Conservation (phyloP, 2,797 vertebrate genomes). For the Danionella dracula region DNA sequence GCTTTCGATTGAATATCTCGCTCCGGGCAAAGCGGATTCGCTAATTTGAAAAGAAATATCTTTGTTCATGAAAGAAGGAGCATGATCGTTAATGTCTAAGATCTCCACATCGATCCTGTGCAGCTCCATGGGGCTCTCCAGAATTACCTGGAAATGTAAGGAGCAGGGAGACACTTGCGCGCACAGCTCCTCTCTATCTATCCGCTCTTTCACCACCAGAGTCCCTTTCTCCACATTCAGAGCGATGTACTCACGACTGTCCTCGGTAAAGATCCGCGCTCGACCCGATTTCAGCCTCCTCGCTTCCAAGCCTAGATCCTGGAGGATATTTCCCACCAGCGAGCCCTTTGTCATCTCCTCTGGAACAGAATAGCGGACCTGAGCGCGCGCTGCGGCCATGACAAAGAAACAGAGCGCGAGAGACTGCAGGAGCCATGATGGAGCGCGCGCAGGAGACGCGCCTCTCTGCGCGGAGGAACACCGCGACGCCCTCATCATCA, state of each 20-base stretch:
- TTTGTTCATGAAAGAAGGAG: conserved; percentile 51
- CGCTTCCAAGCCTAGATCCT: conserved; percentile 61
- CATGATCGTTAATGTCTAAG: conserved; percentile 61
- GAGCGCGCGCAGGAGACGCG: not conserved
- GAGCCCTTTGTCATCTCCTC: conserved; percentile 62
- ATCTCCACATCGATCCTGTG: conserved; percentile 59
- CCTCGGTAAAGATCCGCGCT: conserved; percentile 53
- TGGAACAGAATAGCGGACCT: conserved; percentile 56
- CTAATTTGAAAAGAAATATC: conserved; percentile 53
- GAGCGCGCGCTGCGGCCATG: conserved; percentile 30
- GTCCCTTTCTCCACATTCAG: conserved; percentile 48
- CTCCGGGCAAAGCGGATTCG: conserved; percentile 16
- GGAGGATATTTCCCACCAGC: conserved; percentile 59
- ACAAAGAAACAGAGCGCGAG: conserved; percentile 25
- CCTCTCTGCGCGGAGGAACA: not conserved
- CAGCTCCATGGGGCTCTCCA: conserved; percentile 66
- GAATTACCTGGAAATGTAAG: conserved; percentile 58
- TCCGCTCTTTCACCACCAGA: conserved; percentile 59
- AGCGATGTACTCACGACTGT: conserved; percentile 45
- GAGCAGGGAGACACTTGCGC: conserved; percentile 48
- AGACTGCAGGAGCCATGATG: conserved; percentile 8
- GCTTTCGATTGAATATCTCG: conserved; percentile 26
- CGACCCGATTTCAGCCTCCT: conserved; percentile 49
- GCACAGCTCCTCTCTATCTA: conserved; percentile 64
- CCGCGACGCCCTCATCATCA: conserved; percentile 20